Evolutionary conservation across 2,797 vertebrate genomes (phyloP).

Genomic region (Harpagifer antarcticus): DNA sequence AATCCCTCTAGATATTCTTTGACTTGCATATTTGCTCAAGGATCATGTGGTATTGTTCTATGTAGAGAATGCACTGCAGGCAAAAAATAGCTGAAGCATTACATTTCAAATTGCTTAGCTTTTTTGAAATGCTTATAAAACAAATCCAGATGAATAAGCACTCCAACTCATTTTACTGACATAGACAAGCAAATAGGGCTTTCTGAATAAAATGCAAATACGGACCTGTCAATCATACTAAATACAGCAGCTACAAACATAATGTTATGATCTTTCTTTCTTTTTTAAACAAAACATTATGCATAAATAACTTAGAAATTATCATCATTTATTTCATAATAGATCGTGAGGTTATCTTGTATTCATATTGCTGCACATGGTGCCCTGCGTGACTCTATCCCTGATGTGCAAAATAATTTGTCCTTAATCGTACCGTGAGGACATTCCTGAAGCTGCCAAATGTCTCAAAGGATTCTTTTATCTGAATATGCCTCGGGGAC

Average conservation of each 20-base stretch:
- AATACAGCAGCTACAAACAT: slow-evolving; percentile 5
- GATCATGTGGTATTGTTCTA: slow-evolving; percentile 48
- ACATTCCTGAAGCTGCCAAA: slow-evolving; percentile 49
- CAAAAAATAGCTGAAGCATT: slow-evolving; percentile 36
- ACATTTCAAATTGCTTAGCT: slow-evolving; percentile 32
- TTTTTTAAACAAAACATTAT: neutral
- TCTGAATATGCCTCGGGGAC: slow-evolving; percentile 62
- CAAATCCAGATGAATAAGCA: slow-evolving; percentile 30
- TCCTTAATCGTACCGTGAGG: slow-evolving; percentile 54
- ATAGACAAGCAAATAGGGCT: slow-evolving; percentile 12
- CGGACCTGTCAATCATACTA: slow-evolving; percentile 12
- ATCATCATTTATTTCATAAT: slow-evolving; percentile 5
- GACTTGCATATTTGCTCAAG: slow-evolving; percentile 50
- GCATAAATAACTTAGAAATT: neutral
- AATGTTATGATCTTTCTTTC: slow-evolving; percentile 12
- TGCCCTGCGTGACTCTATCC: slow-evolving; percentile 37
- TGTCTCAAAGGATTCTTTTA: slow-evolving; percentile 58
- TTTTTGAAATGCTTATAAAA: slow-evolving; percentile 29
- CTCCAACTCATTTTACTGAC: slow-evolving; percentile 18
- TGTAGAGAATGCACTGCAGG: slow-evolving; percentile 17
- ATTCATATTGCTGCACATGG: slow-evolving; percentile 19
- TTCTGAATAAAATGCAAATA: slow-evolving; percentile 16
- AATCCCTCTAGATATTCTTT: slow-evolving; percentile 54
- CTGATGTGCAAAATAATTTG: slow-evolving; percentile 35
- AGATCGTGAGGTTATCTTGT: slow-evolving; percentile 5